Evolutionary conservation across 2,113 vertebrate species (phyloP), one percentile per base, ranked within the genome.

Genomic region (Chiloscyllium plagiosum): DNA sequence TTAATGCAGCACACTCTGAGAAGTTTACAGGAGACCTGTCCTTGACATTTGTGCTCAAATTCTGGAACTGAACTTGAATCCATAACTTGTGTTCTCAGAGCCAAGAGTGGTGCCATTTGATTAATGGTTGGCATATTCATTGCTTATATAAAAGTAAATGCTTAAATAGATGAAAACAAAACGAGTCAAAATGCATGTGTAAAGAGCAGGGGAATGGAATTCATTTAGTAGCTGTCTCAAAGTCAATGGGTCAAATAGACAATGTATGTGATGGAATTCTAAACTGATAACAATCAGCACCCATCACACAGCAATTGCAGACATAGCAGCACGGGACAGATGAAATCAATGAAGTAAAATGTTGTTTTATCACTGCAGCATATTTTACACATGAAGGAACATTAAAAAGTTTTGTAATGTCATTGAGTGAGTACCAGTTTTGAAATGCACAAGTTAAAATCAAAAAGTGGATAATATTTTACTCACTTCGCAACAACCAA

Each of bases 261-360:
- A 33, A 33, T 10, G 4, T 13, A 1, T 61, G 52, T 56, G 0
- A 56, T 17, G 6, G 29, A 92, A 65, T 65, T 92, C 15, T 19
- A 37, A n/a, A n/a, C 4, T 33, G 56, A 65, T 65, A 65, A 92
- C n/a, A 20, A 65, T 33, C 29, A 65, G 56, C 56, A 92, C 50
- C 50, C 56, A 56, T 29, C 22, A 17, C 3, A 65, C 52, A 92
- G 61, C 29, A 92, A 92, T 61, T 92, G 89, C 29, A 92, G 4
- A 65, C 33, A 26, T 92, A 19, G 56, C 56, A 20, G 1, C 52
- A 65, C 17, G 26, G 52, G 56, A 92, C 89, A 92, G 89, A 92
- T 92, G 56, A 13, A 92, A 92, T 92, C 89, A 92, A 66, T 61
- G 56, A 65, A 65, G 29, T 92, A 92, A 65, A 92, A 66, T 29